Conservation (phyloP, 2,113 vertebrate genomes). For the Emydocephalus ijimae region DNA sequence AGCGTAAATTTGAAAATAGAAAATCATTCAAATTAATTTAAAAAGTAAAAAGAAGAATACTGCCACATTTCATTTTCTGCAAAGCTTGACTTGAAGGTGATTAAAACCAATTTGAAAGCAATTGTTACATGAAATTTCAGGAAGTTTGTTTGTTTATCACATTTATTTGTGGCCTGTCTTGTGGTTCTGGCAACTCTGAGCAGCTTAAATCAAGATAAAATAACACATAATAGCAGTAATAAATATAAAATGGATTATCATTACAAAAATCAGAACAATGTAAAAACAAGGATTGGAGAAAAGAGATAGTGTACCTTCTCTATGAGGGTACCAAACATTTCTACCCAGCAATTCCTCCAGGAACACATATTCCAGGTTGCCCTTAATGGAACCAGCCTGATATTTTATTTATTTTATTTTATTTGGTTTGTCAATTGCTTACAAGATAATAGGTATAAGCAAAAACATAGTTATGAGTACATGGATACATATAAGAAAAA, state of each 20-base stretch:
- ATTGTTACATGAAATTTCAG: neutral
- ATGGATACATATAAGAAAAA: too few species aligned
- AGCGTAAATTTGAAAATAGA: neutral
- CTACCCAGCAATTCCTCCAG: neutral
- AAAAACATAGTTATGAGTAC: too few species aligned
- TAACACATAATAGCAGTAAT: neutral
- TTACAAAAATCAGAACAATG: neutral
- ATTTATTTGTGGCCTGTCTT: neutral
- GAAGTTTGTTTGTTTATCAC: neutral
- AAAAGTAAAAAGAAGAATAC: neutral
- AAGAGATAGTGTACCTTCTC: neutral
- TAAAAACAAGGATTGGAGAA: neutral
- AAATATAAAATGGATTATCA: neutral
- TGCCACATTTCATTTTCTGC: neutral
- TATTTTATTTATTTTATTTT: too few species aligned
- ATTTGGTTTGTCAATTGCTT: too few species aligned
- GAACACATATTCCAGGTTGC: neutral
- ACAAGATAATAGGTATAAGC: too few species aligned
- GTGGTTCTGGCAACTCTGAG: neutral
- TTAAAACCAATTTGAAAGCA: neutral
- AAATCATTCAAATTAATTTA: neutral
- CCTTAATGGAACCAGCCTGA: neutral
- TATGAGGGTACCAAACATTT: neutral
- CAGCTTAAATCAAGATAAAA: neutral
- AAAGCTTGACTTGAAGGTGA: neutral